These are phyloP conservation scores for Buceros bicornis DNA, from an alignment of 2,797 vertebrate species.

Conservation along the genomic window DNA sequence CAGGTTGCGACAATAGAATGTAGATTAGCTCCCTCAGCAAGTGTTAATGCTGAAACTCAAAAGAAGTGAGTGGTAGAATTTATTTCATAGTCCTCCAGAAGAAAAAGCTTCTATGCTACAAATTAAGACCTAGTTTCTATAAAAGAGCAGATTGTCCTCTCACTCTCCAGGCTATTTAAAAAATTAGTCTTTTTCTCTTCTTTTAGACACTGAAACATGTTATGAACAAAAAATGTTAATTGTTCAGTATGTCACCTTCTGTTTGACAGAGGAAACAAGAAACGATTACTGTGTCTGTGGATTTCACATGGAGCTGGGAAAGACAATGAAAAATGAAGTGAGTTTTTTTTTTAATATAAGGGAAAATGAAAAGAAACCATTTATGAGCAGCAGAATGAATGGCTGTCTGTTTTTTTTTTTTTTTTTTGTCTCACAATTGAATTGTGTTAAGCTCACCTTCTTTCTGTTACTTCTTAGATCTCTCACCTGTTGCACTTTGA, in stretches of 20 bases:
- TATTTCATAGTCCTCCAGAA: not conserved
- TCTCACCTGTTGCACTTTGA: not conserved
- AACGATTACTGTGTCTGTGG: not conserved
- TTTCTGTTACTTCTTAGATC: not conserved
- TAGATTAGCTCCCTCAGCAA: not conserved
- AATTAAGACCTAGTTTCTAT: not conserved
- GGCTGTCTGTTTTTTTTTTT: not conserved
- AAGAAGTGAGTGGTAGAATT: not conserved
- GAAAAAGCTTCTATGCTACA: not conserved
- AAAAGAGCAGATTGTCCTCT: not conserved
- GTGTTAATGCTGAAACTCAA: constrained; percentile 4
- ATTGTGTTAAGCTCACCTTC: not conserved
- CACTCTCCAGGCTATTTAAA: not conserved
- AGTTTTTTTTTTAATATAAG: not conserved
- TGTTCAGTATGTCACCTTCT: not conserved
- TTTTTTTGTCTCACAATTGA: not conserved
- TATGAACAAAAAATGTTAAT: constrained; percentile 12
- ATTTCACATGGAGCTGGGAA: not conserved
- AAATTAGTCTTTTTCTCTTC: not conserved
- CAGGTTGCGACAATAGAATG: not conserved
- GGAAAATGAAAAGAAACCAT: not conserved
- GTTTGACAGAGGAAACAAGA: not conserved
- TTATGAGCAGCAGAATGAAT: not conserved
- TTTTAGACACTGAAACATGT: not conserved
- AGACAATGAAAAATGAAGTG: not conserved